phyloP scores from a whole-genome alignment of 2,888 invertebrate species.

The Stenolophus ochropezus region DNA sequence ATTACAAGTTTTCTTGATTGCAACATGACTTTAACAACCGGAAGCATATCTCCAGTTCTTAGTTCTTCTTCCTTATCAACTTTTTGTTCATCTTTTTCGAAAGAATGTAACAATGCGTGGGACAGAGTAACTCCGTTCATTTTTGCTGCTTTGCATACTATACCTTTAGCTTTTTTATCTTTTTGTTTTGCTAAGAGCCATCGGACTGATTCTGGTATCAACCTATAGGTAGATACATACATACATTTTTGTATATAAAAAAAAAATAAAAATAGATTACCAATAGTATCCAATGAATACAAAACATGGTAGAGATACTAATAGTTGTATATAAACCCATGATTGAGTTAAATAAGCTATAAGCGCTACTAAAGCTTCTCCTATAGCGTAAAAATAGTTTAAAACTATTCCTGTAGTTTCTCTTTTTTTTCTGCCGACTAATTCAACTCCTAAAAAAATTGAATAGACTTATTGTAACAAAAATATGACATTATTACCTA shows the following conservation, averaged over 20 bases:
- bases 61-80: constrained; percentile 52
- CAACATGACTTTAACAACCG: constrained; percentile 72
- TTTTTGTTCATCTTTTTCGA: constrained; percentile 67
- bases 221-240: constrained; percentile 68
- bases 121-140: constrained; percentile 75
- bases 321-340: constrained; percentile 77
- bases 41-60: constrained; percentile 68
- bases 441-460: constrained; percentile 77
- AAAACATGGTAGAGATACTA: constrained; percentile 78
- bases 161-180: constrained; percentile 75
- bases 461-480: too few relatives aligned
- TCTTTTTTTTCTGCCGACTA: constrained; percentile 78
- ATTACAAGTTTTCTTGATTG: constrained; percentile 72
- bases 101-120: constrained; percentile 71
- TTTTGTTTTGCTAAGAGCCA: constrained; percentile 79
- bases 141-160: constrained; percentile 76
- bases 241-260: neutral
- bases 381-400: constrained; percentile 80
- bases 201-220: constrained; percentile 80
- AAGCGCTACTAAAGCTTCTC: constrained; percentile 78
- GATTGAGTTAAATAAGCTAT: constrained; percentile 77
- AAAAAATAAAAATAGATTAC: constrained; percentile 67
- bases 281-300: constrained; percentile 78
- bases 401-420: constrained; percentile 79
- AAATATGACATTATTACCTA: constrained; percentile 73